Evolutionary conservation across 1,140 invertebrate species (phyloP).

Genomic region (Aporrectodea caliginosa): DNA sequence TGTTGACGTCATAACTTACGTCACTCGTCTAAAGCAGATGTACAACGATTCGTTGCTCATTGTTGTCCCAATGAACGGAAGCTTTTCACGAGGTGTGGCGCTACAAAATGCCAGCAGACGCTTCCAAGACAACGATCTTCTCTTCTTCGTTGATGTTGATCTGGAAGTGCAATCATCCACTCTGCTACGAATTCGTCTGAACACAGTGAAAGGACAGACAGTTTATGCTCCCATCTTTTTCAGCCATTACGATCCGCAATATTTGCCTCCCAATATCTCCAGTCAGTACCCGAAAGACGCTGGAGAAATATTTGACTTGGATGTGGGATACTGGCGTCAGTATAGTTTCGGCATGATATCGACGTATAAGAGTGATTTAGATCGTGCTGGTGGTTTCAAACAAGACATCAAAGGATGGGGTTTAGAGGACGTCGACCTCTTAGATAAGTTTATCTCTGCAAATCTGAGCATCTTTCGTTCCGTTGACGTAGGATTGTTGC

Average conservation of each 20-base stretch:
- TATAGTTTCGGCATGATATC: slow-evolving; percentile 94
- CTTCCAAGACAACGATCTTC: slow-evolving; percentile 61
- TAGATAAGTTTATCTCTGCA: slow-evolving; percentile 72
- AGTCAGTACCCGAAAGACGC: no score
- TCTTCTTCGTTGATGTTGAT: slow-evolving; percentile 68
- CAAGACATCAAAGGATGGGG: slow-evolving; percentile 70
- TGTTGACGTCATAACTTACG: neutral
- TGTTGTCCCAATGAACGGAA: slow-evolving; percentile 52
- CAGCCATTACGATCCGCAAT: slow-evolving; percentile 81
- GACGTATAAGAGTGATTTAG: slow-evolving; percentile 82
- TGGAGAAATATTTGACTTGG: no score
- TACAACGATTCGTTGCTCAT: slow-evolving; percentile 43
- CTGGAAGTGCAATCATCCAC: slow-evolving; percentile 54
- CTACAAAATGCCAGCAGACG: slow-evolving; percentile 52
- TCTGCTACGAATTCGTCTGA: slow-evolving; percentile 59
- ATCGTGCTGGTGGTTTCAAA: slow-evolving; percentile 80
- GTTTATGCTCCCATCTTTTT: slow-evolving; percentile 97
- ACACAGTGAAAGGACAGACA: slow-evolving; percentile 72
- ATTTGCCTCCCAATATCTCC: no score
- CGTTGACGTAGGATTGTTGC: slow-evolving; percentile 81
- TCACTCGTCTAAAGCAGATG: slow-evolving; percentile 14
- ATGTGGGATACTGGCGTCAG: slow-evolving; percentile 83
- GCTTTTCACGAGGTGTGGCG: slow-evolving; percentile 56
- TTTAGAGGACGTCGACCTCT: slow-evolving; percentile 65
- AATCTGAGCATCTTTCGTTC: slow-evolving; percentile 69